Base-by-base conservation (phyloP, 1,140 invertebrate species). In the Heliconius hermathena region DNA sequence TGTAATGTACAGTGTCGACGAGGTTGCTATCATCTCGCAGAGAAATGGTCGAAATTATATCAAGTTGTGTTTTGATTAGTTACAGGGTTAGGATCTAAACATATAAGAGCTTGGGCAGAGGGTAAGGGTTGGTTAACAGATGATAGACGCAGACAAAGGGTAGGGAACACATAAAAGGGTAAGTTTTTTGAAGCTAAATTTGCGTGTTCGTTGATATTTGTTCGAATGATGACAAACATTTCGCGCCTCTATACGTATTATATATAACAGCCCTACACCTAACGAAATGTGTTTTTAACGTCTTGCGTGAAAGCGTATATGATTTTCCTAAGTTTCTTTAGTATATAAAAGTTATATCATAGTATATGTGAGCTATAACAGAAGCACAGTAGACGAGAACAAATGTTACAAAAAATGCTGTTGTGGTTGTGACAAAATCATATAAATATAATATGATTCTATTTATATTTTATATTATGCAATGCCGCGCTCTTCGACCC, bases 71-170 rank as follows among this genome's bases (percentile, higher is more conserved):
- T 90, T 88, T 85, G 91, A 94, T 94, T 93, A 94, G 92, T 94
- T 90, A 94, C 93, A 91, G 89, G 90, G 88, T 92, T 84, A 93
- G 92, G 92, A 94, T 93, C 93, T 94, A 92, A 94, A 95, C 95
- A 95, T 95, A 95, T 95, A 95, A 92, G 95, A 94, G 92, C 87
- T 89, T 83, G 93, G 93, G 88, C 86, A 89, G 87, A 89, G 91
- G 89, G 91, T 92, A 90, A 90, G 88, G 92, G 90, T 81, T 89
- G 94, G 94, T 95, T 94, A 92, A 95, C 94, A 95, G 94, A 95
- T 96, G 95, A 96, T 91, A 94, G 95, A 96, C 95, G 95, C 94
- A 96, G 95, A 96, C 95, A 96, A 95, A 95, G 95, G 95, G 94
- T 95, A 95, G 94, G 93, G 94, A 94, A 95, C 92, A 94, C 93